Evolutionary conservation across 2,113 vertebrate genomes (phyloP).

Genomic region (Paramisgurnus dabryanus): DNA sequence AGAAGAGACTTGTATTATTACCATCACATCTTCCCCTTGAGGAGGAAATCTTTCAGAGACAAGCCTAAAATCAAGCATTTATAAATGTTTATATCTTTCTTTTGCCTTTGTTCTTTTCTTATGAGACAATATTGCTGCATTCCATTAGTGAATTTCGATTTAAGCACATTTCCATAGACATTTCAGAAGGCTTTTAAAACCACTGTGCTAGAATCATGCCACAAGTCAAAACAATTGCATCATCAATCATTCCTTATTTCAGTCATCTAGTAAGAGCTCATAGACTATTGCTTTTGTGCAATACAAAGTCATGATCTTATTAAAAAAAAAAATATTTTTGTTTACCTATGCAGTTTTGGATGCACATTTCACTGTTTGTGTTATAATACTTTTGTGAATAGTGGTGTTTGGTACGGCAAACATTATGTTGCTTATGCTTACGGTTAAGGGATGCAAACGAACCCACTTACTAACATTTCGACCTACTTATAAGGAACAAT

Average conservation of each 20-base stretch:
- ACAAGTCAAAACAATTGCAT: conserved; percentile 4
- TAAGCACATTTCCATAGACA: neutral
- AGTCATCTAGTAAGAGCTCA: conserved; percentile 8
- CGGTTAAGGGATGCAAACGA: no score
- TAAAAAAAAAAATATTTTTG: no score
- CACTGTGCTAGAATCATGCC: neutral
- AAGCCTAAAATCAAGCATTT: neutral
- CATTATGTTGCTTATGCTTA: no score
- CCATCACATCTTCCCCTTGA: conserved; percentile 28
- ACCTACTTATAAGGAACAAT: neutral
- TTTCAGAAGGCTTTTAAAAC: conserved; percentile 2
- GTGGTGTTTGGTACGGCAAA: no score
- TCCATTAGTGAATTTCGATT: conserved; percentile 7
- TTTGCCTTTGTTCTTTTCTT: neutral
- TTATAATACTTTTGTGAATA: no score
- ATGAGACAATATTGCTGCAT: neutral
- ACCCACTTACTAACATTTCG: neutral
- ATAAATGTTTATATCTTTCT: neutral
- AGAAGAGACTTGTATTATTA: conserved; percentile 11
- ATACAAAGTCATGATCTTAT: neutral
- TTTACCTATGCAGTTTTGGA: no score
- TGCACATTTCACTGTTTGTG: no score
- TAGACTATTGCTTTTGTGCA: conserved; percentile 1
- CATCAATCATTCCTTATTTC: conserved; percentile 13
- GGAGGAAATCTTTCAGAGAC: neutral